Percentiles rank a stretch among this genome's conserved stretches.
Evolutionary conservation across 2,797 vertebrate species (phyloP).

Genomic region (Rhinella marina): DNA sequence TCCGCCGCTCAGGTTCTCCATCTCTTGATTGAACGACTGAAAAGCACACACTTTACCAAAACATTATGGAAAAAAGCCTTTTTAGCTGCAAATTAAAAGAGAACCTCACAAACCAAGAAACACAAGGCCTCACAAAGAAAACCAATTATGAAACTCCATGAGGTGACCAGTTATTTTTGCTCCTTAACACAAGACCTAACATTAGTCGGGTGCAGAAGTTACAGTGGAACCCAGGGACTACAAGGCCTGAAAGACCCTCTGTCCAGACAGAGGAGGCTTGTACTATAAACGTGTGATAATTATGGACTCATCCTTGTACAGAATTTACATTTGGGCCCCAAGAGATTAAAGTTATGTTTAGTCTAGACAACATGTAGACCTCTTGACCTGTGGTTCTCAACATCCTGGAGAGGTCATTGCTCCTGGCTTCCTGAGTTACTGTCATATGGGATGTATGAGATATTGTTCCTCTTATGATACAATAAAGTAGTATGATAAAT

Average conservation of each 20-base stretch:
- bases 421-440: neutral
- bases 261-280: neutral
- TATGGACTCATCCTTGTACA: neutral
- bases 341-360: neutral
- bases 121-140: neutral
- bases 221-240: neutral
- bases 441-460: neutral
- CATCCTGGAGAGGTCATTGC: neutral
- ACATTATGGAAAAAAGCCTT: neutral
- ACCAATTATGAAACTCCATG: neutral
- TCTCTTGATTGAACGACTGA: conserved; percentile 25
- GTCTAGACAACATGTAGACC: neutral
- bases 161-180: neutral
- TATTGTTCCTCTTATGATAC: neutral
- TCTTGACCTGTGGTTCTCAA: neutral
- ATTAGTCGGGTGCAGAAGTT: neutral
- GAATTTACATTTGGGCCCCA: neutral
- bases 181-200: neutral
- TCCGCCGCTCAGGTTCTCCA: neutral
- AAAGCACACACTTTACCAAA: conserved; percentile 22
- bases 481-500: neutral
- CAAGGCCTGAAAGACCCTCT: neutral
- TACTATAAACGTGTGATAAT: neutral
- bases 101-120: neutral
- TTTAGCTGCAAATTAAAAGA: conserved; percentile 4